A percentile compares a stretch with the other conserved stretches of the same genome.
Conservation (phyloP, 2,888 invertebrate genomes). For the Drosophila kanekoi region DNA sequence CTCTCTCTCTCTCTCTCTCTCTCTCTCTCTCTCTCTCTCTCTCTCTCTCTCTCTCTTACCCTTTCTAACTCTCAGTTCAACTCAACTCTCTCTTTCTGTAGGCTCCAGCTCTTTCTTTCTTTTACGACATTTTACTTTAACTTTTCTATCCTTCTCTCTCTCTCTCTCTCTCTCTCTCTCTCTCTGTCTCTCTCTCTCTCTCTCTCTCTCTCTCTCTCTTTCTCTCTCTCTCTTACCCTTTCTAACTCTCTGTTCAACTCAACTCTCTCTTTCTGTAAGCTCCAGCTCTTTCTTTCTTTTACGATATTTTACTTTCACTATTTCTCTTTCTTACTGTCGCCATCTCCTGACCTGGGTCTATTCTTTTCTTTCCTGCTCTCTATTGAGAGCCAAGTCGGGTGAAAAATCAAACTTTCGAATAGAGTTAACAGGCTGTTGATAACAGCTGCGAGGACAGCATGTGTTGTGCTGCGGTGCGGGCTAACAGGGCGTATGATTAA, state of each 20-base stretch:
- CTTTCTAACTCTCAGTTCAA: too few relatives aligned
- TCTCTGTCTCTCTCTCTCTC: too few relatives aligned
- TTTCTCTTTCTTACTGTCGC: not conserved
- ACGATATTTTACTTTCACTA: too few relatives aligned
- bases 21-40: too few relatives aligned
- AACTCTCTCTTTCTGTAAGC: not conserved
- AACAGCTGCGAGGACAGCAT: slow-evolving; percentile 2
- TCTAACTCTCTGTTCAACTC: too few relatives aligned
- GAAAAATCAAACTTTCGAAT: slow-evolving; percentile 10
- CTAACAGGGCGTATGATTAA: slow-evolving; percentile 69
- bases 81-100: not conserved
- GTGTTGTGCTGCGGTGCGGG: slow-evolving; percentile 8
- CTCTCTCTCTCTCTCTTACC: too few relatives aligned
- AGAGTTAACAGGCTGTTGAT: not conserved
- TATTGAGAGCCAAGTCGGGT: too few relatives aligned
- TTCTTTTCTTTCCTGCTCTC: not conserved
- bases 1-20: too few relatives aligned
- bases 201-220: too few relatives aligned
- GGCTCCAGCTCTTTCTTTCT: not conserved
- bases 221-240: too few relatives aligned
- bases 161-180: not conserved
- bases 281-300: not conserved
- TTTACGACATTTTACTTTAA: too few relatives aligned
- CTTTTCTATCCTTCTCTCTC: not conserved
- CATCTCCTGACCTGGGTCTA: not conserved